phyloP scores from a whole-genome alignment of 2,113 vertebrate genomes.

The Mirounga angustirostris region DNA sequence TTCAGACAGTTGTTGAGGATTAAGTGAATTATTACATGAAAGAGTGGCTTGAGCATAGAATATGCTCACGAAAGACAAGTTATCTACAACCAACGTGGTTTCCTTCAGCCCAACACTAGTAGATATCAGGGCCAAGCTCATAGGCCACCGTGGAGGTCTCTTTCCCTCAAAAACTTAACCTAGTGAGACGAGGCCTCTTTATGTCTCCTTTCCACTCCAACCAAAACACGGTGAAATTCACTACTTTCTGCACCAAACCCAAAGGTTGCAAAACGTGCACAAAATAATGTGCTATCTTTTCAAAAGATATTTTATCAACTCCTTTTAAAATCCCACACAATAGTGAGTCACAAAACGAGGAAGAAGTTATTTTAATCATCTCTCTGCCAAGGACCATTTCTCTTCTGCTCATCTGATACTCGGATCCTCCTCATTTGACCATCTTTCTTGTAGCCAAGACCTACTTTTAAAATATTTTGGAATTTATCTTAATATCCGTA shows the following conservation, averaged over 20 bases:
- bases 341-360: not conserved
- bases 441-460: not conserved
- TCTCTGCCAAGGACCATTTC: not conserved
- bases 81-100: not conserved
- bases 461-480: not conserved
- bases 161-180: not conserved
- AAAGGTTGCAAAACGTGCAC: not conserved
- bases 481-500: not conserved
- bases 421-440: not conserved
- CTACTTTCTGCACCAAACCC: not conserved
- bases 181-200: not conserved
- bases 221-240: not conserved
- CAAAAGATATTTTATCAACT: not conserved
- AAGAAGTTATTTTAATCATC: not conserved
- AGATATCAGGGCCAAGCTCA: not conserved
- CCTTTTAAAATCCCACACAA: not conserved
- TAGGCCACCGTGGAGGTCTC: rapidly evolving
- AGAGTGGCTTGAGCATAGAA: not conserved
- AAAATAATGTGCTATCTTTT: not conserved
- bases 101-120: not conserved
- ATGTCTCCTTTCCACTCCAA: not conserved
- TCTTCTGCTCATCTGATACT: not conserved
- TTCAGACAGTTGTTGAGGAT: not conserved
- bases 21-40: not conserved
- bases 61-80: not conserved